A percentile compares a stretch with the other conserved stretches of the same genome.
phyloP scores from a whole-genome alignment of 2,888 invertebrate species.

The Cheilosia impressa region DNA sequence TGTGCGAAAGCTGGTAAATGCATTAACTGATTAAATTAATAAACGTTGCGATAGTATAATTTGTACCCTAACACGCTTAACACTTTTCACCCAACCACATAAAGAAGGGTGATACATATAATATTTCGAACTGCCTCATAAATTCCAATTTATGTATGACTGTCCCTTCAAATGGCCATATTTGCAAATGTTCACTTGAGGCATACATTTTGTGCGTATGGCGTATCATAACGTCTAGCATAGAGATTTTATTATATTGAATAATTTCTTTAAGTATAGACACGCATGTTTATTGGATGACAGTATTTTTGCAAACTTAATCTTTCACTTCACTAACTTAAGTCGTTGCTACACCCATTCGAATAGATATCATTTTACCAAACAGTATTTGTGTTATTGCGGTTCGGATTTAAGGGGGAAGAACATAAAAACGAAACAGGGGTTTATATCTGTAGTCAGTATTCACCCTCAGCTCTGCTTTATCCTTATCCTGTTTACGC shows the following conservation, averaged over 20 bases:
- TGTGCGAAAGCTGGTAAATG: slow-evolving; percentile 26
- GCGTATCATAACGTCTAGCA: background rate
- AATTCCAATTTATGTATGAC: slow-evolving; percentile 59
- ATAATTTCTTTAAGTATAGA: background rate
- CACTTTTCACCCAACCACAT: slow-evolving; percentile 2
- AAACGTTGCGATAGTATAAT: slow-evolving; percentile 30
- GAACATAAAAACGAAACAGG: slow-evolving; percentile 17
- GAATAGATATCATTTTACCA: slow-evolving; percentile 65
- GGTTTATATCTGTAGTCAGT: slow-evolving; percentile 12
- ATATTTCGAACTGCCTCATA: slow-evolving; percentile 67
- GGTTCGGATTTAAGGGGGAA: slow-evolving; percentile 55
- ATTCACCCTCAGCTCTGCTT: slow-evolving; percentile 54
- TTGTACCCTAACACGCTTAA: slow-evolving; percentile 45
- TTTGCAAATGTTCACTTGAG: slow-evolving; percentile 62
- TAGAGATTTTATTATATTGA: slow-evolving; percentile 11
- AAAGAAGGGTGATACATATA: slow-evolving; percentile 43
- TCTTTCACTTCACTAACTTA: slow-evolving; percentile 71
- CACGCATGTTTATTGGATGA: slow-evolving; percentile 24
- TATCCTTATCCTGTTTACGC: slow-evolving; percentile 56
- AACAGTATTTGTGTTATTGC: slow-evolving; percentile 71
- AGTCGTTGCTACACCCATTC: slow-evolving; percentile 47
- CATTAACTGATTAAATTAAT: slow-evolving; percentile 66
- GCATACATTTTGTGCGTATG: slow-evolving; percentile 20
- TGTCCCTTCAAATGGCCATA: slow-evolving; percentile 43
- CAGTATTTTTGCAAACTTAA: slow-evolving; percentile 47